These are phyloP conservation scores for Eledone cirrhosa DNA, from an alignment of 2,888 invertebrate genomes.

Conservation along the genomic window DNA sequence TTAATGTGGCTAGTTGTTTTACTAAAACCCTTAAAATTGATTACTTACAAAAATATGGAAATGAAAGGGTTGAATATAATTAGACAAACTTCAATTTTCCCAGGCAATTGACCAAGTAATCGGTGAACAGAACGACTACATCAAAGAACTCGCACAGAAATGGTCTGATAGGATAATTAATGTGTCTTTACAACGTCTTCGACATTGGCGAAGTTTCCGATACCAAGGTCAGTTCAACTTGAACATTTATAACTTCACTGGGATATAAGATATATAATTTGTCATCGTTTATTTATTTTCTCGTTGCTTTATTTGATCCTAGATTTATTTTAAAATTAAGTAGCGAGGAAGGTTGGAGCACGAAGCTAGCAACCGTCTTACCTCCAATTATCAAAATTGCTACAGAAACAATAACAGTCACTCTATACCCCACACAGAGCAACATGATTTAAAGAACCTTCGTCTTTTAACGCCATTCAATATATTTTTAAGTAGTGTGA, in stretches of 20 bases:
- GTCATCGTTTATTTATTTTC: neutral
- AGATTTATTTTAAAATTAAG: neutral
- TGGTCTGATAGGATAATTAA: constrained; percentile 25
- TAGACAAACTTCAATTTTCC: neutral
- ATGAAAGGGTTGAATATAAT: too few relatives aligned
- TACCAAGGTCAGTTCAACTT: constrained; percentile 16
- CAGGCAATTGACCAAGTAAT: constrained; percentile 5
- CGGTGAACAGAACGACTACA: neutral
- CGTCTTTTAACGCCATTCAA: too few relatives aligned
- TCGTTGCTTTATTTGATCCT: neutral
- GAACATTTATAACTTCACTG: too few relatives aligned
- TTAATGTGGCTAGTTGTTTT: too few relatives aligned
- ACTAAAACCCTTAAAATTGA: too few relatives aligned
- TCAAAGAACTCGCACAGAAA: constrained; percentile 5
- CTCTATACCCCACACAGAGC: too few relatives aligned
- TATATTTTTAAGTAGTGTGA: too few relatives aligned
- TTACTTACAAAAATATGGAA: too few relatives aligned
- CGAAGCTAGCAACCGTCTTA: neutral
- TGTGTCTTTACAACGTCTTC: constrained; percentile 9
- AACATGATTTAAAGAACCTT: too few relatives aligned
- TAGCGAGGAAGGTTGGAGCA: neutral
- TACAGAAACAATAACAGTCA: too few relatives aligned
- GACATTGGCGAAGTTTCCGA: constrained; percentile 1
- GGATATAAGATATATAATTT: too few relatives aligned
- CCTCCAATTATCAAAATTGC: too few relatives aligned